These are phyloP conservation scores for Eurytoma californica DNA, from an alignment of 2,888 invertebrate species.

Conservation along the genomic window DNA sequence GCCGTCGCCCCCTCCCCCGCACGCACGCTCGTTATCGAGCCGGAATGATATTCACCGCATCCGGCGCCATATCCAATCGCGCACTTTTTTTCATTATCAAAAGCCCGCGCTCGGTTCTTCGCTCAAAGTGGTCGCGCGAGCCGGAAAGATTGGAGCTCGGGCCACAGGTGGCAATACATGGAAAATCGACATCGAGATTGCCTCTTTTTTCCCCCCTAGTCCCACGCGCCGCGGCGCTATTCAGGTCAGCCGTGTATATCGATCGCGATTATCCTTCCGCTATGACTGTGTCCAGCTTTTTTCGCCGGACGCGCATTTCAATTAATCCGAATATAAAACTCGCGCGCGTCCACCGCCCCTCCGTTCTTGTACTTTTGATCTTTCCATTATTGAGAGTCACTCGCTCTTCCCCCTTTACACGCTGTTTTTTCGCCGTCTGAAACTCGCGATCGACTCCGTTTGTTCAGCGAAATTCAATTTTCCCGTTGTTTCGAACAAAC, in stretches of 20 bases:
- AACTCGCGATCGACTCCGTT: too few relatives aligned
- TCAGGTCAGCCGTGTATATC: constrained; percentile 13
- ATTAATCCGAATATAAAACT: constrained; percentile 38
- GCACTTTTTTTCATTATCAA: constrained; percentile 10
- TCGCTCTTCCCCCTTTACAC: background rate
- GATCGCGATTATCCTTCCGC: constrained; percentile 38
- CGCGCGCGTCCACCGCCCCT: background rate
- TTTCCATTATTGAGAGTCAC: background rate
- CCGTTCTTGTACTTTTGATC: constrained; percentile 14
- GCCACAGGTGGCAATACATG: constrained; percentile 45
- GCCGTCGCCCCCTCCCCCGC: background rate
- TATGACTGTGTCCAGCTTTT: constrained; percentile 13
- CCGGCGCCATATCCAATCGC: background rate
- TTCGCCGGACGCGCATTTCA: constrained; percentile 16
- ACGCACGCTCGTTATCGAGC: background rate
- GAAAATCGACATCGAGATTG: constrained; percentile 42
- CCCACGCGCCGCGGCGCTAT: constrained; percentile 4
- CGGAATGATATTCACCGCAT: constrained; percentile 7
- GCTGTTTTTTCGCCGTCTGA: too few relatives aligned
- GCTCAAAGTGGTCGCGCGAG: background rate
- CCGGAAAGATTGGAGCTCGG: constrained; percentile 34
- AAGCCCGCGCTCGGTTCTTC: background rate
- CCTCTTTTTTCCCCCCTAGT: background rate
- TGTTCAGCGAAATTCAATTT: too few relatives aligned
- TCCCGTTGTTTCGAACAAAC: too few relatives aligned